Conservation (phyloP, 2,888 invertebrate species). For the Pasiphila rectangulata region DNA sequence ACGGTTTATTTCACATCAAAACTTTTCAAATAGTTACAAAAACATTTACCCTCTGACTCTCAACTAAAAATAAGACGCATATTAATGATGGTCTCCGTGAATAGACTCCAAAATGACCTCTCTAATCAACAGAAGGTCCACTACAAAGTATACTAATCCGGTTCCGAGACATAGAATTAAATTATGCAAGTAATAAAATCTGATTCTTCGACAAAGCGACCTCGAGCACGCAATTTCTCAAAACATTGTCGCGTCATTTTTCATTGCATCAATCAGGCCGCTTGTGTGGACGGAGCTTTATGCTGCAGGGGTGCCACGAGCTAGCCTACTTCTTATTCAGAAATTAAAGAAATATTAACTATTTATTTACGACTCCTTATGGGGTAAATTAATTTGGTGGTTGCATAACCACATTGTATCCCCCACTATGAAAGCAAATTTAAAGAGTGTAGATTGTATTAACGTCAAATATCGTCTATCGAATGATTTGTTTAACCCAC, state of each 20-base stretch:
- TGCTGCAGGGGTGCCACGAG: slow-evolving; percentile 55
- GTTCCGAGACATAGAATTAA: slow-evolving; percentile 59
- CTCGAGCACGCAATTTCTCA: slow-evolving; percentile 72
- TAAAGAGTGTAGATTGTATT: too few relatives aligned
- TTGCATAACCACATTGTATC: too few relatives aligned
- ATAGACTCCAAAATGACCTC: slow-evolving; percentile 53
- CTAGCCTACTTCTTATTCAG: not conserved
- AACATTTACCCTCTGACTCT: not conserved
- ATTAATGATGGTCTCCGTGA: slow-evolving; percentile 58
- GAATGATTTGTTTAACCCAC: too few relatives aligned
- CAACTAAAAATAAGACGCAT: slow-evolving; percentile 63
- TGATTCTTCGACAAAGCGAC: slow-evolving; percentile 60
- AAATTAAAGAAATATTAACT: too few relatives aligned
- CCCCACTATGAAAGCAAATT: too few relatives aligned
- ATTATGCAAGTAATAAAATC: slow-evolving; percentile 77
- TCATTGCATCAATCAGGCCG: slow-evolving; percentile 78
- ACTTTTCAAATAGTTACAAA: too few relatives aligned
- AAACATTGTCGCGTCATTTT: slow-evolving; percentile 79
- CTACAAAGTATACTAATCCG: slow-evolving; percentile 59
- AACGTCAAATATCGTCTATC: too few relatives aligned
- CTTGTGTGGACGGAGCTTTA: slow-evolving; percentile 50
- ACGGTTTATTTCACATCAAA: too few relatives aligned
- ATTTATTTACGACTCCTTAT: too few relatives aligned
- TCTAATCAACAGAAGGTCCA: slow-evolving; percentile 55
- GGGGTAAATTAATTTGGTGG: too few relatives aligned